Base-by-base conservation (phyloP, 1,140 invertebrate genomes). In the Vollenhovia emeryi region DNA sequence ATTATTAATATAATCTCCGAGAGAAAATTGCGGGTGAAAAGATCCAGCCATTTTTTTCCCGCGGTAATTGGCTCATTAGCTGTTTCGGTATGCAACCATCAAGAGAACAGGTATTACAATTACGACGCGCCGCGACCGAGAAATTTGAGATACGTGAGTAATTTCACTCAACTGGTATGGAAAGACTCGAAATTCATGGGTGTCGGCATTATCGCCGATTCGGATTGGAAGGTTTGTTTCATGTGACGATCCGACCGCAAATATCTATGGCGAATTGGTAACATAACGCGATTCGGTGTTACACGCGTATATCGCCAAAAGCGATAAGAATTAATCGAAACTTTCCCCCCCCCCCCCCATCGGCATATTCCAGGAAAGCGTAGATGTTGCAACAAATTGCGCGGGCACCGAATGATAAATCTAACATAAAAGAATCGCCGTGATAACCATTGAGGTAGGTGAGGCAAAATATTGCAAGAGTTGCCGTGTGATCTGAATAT, bases 191-290 rank as follows among this genome's bases (percentile, higher is more conserved):
- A 92, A 89, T 94, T 96, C 85, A 86, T 98, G 6, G 97, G 97
- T 0, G 94, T 97, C 2, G 97, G 96, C 6, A 93, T 95, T 84
- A 96, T 96, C 1, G 93, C 86, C 52, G 91, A 89, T n/a, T 74
- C 89, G 33, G 93, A 93, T 5, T 96, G 96, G 3, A 95, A 95
- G 85, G 92, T 96, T 18, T 95, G 96, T 71, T 95, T 97, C 1
- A 97, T 97, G 0, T 96, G 96, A 97, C 89, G 94, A 96, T 89
- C 97, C 97, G 0, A 92, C 96, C 8, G 97, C 97, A 24, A 98
- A 98, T 91, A 93, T 96, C 40, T 85, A 96, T 2, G 96, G 96
- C 4, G 88, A 95, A 82, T 97, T 96, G 86, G 83, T n/a, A 91
- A 2, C 93, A 95, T 36, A 97, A 97, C 91, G 97, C 97, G 3